Evolutionary conservation across 2,113 vertebrate species (phyloP), one percentile per base, ranked within the genome.

Genomic region (Struthidea cinerea): DNA sequence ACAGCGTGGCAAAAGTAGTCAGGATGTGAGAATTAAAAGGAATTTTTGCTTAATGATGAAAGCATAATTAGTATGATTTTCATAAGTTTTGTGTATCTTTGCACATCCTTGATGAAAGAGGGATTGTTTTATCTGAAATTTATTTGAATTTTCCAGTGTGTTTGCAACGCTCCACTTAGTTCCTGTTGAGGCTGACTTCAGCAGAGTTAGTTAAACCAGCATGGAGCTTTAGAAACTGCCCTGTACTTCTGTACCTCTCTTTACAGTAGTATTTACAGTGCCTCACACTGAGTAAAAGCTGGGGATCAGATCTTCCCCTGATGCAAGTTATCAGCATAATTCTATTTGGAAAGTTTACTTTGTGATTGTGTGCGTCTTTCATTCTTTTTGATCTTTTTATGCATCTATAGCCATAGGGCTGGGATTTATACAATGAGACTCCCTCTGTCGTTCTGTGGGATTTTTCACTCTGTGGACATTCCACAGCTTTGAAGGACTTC

Each of bases 311-410:
- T 80, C 69, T 41, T 91, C 69, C 59, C 65, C 41, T 80, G 84
- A 64, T 50, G 18, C 76, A 74, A 87, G 52, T 69, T 83, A 64
- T 55, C 70, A 84, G 64, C 87, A 89, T 87, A 11, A 55, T 88
- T 94, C 63, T 60, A 11, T 65, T 89, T 92, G 35, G 68, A 93
- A 88, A 84, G 52, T 86, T 94, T 94, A 41, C 64, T 94, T 84
- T 86, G 67, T 70, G 71, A 86, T 23, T 88, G 20, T 65, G 37
- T 60, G 32, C 63, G 73, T 64, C 52, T 84, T 90, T 81, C 73
- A 81, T 93, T 88, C 75, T 82, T 91, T 94, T 93, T 92, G 67
- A 84, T 97, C 78, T 94, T 78, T 79, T 91, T 90, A 76, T 41
- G 84, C 35, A 33, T 78, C 35, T 57, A 4, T 60, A 82, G 94